Evolutionary conservation across 2,797 vertebrate species (phyloP).

Genomic region (Poeciliopsis paucimaculata): DNA sequence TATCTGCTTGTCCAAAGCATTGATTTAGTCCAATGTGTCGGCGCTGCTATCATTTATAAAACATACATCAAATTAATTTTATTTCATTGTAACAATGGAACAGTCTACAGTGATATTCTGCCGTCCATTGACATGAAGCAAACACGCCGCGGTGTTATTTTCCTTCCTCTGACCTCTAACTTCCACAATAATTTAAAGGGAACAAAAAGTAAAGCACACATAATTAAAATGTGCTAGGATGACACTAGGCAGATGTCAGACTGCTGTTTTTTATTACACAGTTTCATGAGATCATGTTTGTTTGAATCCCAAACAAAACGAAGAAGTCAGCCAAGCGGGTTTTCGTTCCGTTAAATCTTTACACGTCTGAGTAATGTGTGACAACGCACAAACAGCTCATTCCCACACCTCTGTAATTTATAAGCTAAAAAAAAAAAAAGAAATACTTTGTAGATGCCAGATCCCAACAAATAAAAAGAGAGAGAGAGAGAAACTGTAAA

Average conservation of each 20-base stretch:
- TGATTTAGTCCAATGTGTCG: background rate
- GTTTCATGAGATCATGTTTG: conserved; percentile 3
- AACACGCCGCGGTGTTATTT: background rate
- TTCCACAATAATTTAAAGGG: background rate
- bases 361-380: conserved; percentile 3
- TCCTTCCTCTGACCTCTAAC: conserved; percentile 1
- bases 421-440: background rate
- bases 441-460: background rate
- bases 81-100: background rate
- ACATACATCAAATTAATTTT: background rate
- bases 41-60: background rate
- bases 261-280: background rate
- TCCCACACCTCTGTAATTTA: conserved; percentile 3
- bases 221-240: background rate
- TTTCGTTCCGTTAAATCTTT: background rate
- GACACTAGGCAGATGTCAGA: background rate
- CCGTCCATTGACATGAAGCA: background rate
- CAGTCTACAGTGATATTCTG: background rate
- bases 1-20: background rate
- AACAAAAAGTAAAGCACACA: background rate
- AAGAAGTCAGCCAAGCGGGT: background rate
- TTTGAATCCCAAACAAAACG: conserved; percentile 2
- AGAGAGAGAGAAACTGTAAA: background rate
- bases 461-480: background rate
- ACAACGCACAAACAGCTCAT: background rate